phyloP scores from a whole-genome alignment of 1,140 invertebrate genomes.

The Diplogasteroides magnus region DNA sequence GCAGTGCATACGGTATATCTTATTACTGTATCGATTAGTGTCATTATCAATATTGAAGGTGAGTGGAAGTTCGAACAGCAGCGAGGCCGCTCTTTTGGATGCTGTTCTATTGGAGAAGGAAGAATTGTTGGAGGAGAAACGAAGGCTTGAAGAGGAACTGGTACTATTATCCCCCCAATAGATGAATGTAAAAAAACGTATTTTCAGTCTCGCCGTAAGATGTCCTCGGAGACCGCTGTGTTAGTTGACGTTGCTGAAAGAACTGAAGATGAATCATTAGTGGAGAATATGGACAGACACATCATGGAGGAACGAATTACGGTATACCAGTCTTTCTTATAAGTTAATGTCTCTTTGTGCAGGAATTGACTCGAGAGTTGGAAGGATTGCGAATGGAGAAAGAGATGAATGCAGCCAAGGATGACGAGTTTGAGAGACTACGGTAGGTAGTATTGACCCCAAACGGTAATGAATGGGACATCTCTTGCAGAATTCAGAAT shows the following conservation, averaged over 20 bases:
- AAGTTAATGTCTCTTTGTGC: background rate
- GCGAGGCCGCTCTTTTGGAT: background rate
- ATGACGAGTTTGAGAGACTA: no score
- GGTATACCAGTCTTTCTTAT: slow-evolving; percentile 2
- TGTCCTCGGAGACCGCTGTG: background rate
- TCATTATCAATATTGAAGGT: background rate
- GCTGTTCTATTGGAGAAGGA: slow-evolving; percentile 13
- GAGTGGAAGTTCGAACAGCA: background rate
- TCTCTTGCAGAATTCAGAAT: slow-evolving; percentile 14
- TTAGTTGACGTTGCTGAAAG: background rate
- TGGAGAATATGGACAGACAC: background rate
- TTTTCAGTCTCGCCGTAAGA: background rate
- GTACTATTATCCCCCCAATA: background rate
- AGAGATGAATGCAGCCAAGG: slow-evolving; percentile 3
- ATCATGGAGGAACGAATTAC: background rate
- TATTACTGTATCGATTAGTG: background rate
- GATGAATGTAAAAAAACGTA: background rate
- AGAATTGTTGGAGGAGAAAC: background rate
- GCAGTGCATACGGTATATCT: background rate
- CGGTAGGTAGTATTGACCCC: no score
- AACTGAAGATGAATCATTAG: background rate
- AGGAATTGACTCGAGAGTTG: slow-evolving; percentile 21
- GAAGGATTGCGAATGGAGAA: no score
- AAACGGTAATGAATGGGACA: no score
- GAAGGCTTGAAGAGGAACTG: background rate